Conservation (phyloP, 2,888 invertebrate genomes). For the Drosophila macrospina region DNA sequence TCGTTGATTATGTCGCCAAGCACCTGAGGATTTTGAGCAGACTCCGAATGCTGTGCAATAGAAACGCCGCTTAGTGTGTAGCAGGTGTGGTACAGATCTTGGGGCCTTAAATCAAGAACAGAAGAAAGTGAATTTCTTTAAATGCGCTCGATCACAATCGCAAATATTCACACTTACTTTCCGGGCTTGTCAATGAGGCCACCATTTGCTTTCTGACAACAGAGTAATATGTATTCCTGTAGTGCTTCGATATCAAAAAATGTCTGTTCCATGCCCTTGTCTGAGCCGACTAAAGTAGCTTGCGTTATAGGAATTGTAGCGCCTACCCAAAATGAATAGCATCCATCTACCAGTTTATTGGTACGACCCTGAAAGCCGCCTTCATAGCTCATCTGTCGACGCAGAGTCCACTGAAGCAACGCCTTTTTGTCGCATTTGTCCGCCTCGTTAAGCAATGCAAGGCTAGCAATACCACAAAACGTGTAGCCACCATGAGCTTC, state of each 20-base stretch:
- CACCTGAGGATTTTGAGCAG: slow-evolving; percentile 86
- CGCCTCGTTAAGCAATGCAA: slow-evolving; percentile 89
- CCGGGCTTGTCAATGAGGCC: slow-evolving; percentile 98
- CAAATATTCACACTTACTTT: slow-evolving; percentile 88
- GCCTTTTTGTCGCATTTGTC: slow-evolving; percentile 85
- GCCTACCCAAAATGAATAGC: slow-evolving; percentile 99
- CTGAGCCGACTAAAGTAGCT: slow-evolving; percentile 87
- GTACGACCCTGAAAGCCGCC: slow-evolving; percentile 99
- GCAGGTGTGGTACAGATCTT: slow-evolving; percentile 98
- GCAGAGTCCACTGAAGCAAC: slow-evolving; percentile 94
- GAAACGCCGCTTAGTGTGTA: slow-evolving; percentile 98
- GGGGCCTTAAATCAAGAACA: slow-evolving; percentile 86
- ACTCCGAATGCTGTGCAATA: slow-evolving; percentile 92
- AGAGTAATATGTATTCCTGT: slow-evolving; percentile 97
- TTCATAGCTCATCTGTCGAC: slow-evolving; percentile 96
- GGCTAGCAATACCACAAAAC: slow-evolving; percentile 97
- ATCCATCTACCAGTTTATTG: slow-evolving; percentile 99
- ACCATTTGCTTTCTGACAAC: slow-evolving; percentile 94
- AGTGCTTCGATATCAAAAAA: slow-evolving; percentile 94
- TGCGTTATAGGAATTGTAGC: slow-evolving; percentile 95
- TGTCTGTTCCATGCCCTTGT: slow-evolving; percentile 71
- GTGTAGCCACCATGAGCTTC: slow-evolving; percentile 99
- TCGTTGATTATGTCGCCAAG: slow-evolving; percentile 90
- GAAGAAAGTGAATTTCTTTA: not conserved
- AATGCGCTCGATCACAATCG: not conserved